phyloP scores from a whole-genome alignment of 2,888 invertebrate species.

The Orthonevra nobilis region DNA sequence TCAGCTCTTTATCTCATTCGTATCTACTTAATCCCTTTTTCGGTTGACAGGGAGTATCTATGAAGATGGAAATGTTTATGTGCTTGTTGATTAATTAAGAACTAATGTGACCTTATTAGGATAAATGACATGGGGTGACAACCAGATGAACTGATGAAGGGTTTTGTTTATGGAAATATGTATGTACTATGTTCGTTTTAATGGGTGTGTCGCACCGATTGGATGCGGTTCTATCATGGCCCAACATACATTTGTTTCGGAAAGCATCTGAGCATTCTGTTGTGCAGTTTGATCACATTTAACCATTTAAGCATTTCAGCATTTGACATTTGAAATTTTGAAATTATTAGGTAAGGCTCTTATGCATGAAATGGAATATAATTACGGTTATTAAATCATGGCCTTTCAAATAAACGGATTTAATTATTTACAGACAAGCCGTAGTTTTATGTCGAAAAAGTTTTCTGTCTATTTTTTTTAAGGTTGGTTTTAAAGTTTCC shows the following conservation, averaged over 20 bases:
- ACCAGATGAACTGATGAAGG: constrained; percentile 38
- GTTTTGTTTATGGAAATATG: constrained; percentile 1
- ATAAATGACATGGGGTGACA: constrained; percentile 34
- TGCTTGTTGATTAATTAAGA: constrained; percentile 64
- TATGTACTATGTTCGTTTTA: no score
- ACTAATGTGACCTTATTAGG: constrained; percentile 61
- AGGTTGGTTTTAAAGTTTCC: no score
- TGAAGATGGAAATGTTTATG: constrained; percentile 39
- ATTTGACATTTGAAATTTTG: constrained; percentile 22
- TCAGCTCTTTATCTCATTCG: neutral
- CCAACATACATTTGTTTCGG: no score
- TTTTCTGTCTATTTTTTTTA: no score
- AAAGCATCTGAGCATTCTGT: neutral
- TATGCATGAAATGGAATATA: constrained; percentile 4
- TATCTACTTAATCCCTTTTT: constrained; percentile 12
- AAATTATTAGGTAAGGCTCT: constrained; percentile 20
- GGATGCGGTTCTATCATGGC: no score
- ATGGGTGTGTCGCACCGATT: constrained; percentile 12
- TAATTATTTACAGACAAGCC: no score
- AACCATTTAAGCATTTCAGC: constrained; percentile 12
- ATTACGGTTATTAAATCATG: neutral
- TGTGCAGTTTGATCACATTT: neutral
- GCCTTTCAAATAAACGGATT: neutral
- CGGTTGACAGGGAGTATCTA: constrained; percentile 6
- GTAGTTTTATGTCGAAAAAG: no score